Evolutionary conservation across 2,888 invertebrate species (phyloP).

Genomic region (Morpho deidamia): DNA sequence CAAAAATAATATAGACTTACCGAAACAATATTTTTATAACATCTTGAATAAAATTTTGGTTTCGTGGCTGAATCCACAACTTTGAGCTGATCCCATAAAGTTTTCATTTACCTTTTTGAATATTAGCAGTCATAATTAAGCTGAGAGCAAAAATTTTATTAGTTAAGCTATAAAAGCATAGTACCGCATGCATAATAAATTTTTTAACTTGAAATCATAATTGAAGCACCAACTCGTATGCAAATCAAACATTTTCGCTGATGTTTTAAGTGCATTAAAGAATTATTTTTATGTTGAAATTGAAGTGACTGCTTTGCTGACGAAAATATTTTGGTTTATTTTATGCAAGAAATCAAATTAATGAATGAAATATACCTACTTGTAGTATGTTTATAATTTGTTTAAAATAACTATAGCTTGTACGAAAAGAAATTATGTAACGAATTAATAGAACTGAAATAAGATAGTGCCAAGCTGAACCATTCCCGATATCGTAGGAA

Average conservation of each 20-base stretch:
- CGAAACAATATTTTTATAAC: too few species aligned
- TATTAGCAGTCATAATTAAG: neutral
- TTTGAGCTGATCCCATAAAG: too few species aligned
- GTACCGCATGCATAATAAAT: conserved; percentile 5
- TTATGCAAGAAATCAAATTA: neutral
- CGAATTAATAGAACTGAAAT: too few species aligned
- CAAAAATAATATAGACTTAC: too few species aligned
- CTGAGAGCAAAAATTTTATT: conserved; percentile 5
- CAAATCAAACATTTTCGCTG: conserved; percentile 8
- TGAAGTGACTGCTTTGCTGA: neutral
- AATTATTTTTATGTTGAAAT: neutral
- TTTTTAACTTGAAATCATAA: conserved; percentile 6
- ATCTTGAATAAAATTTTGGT: too few species aligned
- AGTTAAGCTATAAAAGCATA: conserved; percentile 7
- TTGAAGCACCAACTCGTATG: conserved; percentile 8
- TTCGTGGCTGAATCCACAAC: too few species aligned
- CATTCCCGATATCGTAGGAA: too few species aligned
- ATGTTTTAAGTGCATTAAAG: conserved; percentile 10
- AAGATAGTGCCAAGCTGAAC: too few species aligned
- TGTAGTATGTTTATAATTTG: too few species aligned
- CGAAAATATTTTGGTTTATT: neutral
- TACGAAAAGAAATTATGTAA: too few species aligned
- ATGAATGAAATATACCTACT: neutral
- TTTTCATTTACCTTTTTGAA: neutral
- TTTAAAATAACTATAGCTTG: too few species aligned